Base-by-base conservation (phyloP, 2,797 vertebrate species). In the Eulemur coronatus region DNA sequence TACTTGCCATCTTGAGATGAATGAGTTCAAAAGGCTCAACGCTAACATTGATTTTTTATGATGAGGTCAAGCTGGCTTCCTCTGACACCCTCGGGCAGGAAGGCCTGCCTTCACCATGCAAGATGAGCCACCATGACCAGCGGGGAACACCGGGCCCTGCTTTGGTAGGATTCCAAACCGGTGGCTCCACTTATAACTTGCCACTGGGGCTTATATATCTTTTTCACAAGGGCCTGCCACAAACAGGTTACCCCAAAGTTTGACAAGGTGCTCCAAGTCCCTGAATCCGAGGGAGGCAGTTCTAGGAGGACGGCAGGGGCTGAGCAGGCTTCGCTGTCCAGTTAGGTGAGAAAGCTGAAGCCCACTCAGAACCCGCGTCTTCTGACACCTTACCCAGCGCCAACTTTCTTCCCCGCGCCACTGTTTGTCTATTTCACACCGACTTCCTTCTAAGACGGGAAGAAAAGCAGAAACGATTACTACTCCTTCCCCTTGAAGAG, bases 381-480 rank as follows among this genome's bases (percentile, higher is more conserved):
- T 76, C 81, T n/a, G 86, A 79, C 2, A 50, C 38, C 20, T n/a
- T 59, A n/a, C 1, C 63, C 20, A 18, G 10, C 0, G 8, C 35
- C 17, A 4, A 0, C 57, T 33, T n/a, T 61, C 67, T 30, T 50
- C 46, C 48, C 63, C 3, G 1, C 4, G 33, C 69, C 48, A 11
- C 13, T 24, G 20, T 33, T 24, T 30, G 48, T 63, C 41, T n/a
- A 4, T 0, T 6, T 24, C 59, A 63, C n/a, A 30, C 30, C 35
- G 57, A 35, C 65, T 85, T 82, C 70, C 41, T 61, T 75, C 75
- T 91, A 38, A 76, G 48, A 93, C 17, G 33, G 55, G 59, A 7
- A 15, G 38, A 63, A 79, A 52, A 28, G 59, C 61, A 70, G 46
- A 61, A 35, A 81, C 20, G 17, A 20, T 17, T 17, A 81, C 24